Conservation (phyloP, 2,797 vertebrate species). For the Pantherophis alleghaniensis region DNA sequence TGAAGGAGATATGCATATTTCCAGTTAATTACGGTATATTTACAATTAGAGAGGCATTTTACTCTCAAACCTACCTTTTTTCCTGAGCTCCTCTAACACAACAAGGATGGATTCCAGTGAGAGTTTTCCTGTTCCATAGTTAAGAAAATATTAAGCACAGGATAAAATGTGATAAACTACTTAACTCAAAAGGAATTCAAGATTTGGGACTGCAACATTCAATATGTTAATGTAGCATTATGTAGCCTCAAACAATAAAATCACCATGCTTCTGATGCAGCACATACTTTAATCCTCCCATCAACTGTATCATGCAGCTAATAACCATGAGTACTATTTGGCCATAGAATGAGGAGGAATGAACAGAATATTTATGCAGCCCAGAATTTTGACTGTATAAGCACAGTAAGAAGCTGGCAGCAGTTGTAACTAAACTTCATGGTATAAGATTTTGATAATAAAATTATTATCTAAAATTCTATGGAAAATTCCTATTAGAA, state of each 20-base stretch:
- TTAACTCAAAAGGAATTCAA: neutral
- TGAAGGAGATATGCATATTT: neutral
- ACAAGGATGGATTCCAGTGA: constrained; percentile 91
- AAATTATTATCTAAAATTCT: neutral
- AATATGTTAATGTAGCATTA: neutral
- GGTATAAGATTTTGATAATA: neutral
- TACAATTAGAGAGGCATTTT: too few relatives aligned
- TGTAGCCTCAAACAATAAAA: neutral
- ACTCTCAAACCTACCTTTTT: constrained; percentile 83
- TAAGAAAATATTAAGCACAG: constrained; percentile 69
- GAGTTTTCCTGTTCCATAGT: constrained; percentile 84
- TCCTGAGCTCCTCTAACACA: constrained; percentile 93
- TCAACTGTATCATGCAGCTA: neutral
- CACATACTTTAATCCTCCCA: neutral
- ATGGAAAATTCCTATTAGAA: neutral
- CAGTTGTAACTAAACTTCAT: neutral
- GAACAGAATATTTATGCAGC: neutral
- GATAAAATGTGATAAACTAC: too few relatives aligned
- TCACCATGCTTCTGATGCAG: neutral
- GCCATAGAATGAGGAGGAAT: neutral
- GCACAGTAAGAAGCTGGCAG: neutral
- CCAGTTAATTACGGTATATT: neutral
- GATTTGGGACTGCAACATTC: neutral
- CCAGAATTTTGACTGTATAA: neutral
- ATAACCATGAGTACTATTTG: neutral